Base-by-base conservation (phyloP, 2,113 vertebrate genomes). In the Pontoporia blainvillei region DNA sequence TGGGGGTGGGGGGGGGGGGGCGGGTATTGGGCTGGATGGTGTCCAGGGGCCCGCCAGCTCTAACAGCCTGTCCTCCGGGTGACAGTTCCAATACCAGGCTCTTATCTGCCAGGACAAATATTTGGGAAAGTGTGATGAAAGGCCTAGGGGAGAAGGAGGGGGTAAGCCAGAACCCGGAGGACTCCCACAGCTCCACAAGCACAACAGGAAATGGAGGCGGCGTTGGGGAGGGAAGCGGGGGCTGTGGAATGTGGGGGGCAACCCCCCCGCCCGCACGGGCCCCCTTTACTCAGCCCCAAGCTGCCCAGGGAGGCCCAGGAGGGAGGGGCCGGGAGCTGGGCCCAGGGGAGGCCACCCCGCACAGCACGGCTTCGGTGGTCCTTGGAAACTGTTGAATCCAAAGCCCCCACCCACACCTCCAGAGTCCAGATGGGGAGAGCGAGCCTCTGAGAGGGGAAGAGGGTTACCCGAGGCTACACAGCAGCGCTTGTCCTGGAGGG, bases 121-220 rank as follows among this genome's bases (percentile, higher is more conserved):
- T 95, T 97, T 98, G 92, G 95, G 92, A 95, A 97, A 96, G 85
- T 57, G 89, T 94, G 98, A 97, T 76, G 84, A 97, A 98, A 97
- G 93, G 31, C 67, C 29, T 75, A 41, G 95, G 95, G 95, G 96
- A 71, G 7, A 8, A 54, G 49, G 62, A 52, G 12, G 86, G 69
- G 57, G 61, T 82, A 52, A 94, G 91, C 93, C 87, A 92, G 94
- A 78, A 36, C 95, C 96, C 89, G 88, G 95, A 94, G 95, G 86
- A 90, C 46, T 97, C 98, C 94, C 76, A 85, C 84, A 71, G 88
- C 75, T 39, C 92, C 66, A 9, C 29, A 96, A 95, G 91, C 97
- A 96, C 67, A 81, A 94, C 39, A 97, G 96, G 82, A 76, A 96
- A 88, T 54, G 31, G 57, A 96, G 59, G 92, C 34, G 87, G 95